A percentile compares a stretch with the other conserved stretches of the same genome.
Conservation (phyloP, 1,140 invertebrate species). For the Macrocentrus cingulum region DNA sequence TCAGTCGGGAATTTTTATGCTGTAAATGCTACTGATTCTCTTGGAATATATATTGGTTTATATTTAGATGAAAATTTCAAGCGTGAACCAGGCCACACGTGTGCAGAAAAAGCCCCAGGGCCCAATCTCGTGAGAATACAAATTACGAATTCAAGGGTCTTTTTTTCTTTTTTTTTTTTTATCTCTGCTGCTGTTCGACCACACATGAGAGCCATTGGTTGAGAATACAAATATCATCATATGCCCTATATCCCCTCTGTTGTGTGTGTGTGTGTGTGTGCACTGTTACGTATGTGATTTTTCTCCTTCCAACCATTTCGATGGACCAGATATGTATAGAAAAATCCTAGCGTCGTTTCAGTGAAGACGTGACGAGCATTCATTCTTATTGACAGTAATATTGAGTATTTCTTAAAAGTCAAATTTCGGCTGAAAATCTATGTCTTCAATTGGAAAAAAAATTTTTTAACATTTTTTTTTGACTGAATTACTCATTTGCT, state of each 20-base stretch:
- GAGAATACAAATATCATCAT: conserved; percentile 23
- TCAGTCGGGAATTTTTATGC: no score
- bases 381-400: background rate
- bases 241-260: background rate
- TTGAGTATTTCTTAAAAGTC: background rate
- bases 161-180: background rate
- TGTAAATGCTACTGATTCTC: no score
- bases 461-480: no score
- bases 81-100: conserved; percentile 4
- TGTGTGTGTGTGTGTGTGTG: background rate
- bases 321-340: background rate
- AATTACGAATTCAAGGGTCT: conserved; percentile 27
- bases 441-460: no score
- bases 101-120: conserved; percentile 8
- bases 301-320: background rate
- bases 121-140: conserved; percentile 27
- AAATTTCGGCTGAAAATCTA: conserved; percentile 7
- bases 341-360: conserved; percentile 1
- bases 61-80: background rate
- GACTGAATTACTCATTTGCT: no score
- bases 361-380: conserved; percentile 17
- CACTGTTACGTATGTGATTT: conserved; percentile 5
- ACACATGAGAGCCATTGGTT: background rate
- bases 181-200: background rate
- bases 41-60: background rate